phyloP scores from a whole-genome alignment of 2,888 invertebrate species.

The Cantharis rustica region DNA sequence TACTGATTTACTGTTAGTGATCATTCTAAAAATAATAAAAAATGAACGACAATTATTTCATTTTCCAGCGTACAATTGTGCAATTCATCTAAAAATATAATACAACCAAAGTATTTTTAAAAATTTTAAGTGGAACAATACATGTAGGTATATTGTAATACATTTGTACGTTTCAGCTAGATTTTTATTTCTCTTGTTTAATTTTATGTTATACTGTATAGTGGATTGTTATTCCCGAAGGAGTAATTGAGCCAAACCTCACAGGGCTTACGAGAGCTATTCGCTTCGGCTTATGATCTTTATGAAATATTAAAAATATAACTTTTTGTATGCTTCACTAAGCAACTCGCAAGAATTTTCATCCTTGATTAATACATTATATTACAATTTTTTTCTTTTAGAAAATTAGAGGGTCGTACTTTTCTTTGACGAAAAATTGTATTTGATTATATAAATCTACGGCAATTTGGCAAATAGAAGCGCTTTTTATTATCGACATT shows the following conservation, averaged over 20 bases:
- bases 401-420: neutral
- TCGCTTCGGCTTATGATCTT: conserved; percentile 33
- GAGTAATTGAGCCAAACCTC: conserved; percentile 22
- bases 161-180: conserved; percentile 6
- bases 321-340: conserved; percentile 5
- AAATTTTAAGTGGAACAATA: neutral
- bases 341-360: conserved; percentile 2
- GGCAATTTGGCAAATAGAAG: neutral
- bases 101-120: neutral
- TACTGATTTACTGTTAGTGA: neutral
- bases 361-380: conserved; percentile 9
- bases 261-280: conserved; percentile 20
- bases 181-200: conserved; percentile 19
- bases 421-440: neutral
- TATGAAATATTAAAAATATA: conserved; percentile 34
- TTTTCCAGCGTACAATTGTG: neutral
- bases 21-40: neutral
- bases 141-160: neutral
- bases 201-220: conserved; percentile 22
- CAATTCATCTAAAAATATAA: neutral
- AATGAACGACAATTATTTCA: neutral
- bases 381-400: neutral
- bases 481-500: neutral
- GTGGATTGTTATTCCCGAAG: conserved; percentile 19
- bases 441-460: neutral